Percentiles rank a stretch among this genome's conserved stretches.
Conservation (phyloP, 2,113 vertebrate species). For the Gasterosteus nipponicus region DNA sequence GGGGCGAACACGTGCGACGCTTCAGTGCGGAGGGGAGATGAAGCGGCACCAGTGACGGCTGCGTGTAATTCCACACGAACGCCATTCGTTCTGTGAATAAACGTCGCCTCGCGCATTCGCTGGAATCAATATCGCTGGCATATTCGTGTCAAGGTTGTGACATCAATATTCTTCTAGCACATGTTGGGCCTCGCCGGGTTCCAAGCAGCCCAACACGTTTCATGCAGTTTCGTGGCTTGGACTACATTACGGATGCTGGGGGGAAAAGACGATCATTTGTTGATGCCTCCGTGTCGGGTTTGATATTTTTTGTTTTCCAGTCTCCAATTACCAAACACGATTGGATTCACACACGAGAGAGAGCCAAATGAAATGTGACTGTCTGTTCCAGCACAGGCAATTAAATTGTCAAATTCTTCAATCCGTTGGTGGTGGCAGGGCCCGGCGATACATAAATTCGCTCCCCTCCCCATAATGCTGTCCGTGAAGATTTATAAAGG, state of each 20-base stretch:
- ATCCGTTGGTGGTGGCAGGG: conserved; percentile 1
- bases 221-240: conserved; percentile 55
- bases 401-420: conserved; percentile 54
- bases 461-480: not conserved
- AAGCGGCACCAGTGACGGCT: not conserved
- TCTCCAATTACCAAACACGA: conserved; percentile 52
- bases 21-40: no score
- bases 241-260: conserved; percentile 27
- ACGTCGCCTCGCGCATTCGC: conserved; percentile 45
- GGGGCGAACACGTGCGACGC: no score
- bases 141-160: conserved; percentile 48
- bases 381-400: conserved; percentile 34
- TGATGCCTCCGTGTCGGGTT: conserved; percentile 47
- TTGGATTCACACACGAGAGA: conserved; percentile 41
- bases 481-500: conserved; percentile 27
- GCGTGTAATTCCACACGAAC: conserved; percentile 25
- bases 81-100: conserved; percentile 34
- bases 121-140: conserved; percentile 40
- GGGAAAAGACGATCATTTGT: conserved; percentile 44
- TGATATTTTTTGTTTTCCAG: conserved; percentile 12
- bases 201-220: conserved; percentile 31
- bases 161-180: conserved; percentile 54
- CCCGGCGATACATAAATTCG: conserved; percentile 40
- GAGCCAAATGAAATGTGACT: conserved; percentile 46
- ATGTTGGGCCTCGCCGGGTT: conserved; percentile 11